Evolutionary conservation across 2,113 vertebrate genomes (phyloP), one percentile per base, ranked within the genome.

Genomic region (Urocolius indicus): DNA sequence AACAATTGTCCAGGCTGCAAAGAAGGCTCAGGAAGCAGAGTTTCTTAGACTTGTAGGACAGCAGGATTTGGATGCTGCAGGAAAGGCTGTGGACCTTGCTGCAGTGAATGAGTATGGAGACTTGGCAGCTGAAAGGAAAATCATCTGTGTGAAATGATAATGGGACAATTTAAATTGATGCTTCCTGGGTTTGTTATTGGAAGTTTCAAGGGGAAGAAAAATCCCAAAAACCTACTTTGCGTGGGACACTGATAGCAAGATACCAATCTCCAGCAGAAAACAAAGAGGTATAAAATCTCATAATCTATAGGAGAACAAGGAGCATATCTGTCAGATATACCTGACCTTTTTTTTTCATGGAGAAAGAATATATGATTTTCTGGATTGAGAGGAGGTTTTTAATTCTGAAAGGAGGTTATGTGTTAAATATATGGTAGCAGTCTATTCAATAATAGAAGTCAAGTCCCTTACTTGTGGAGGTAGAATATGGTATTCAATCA

Each of bases 351-450:
- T n/a, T n/a, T 95, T 93, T 32, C 52, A 43, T 69, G 27, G 88
- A 84, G 69, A 67, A 90, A 89, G 49, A 93, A 95, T 84, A 75
- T 84, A 88, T 76, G 80, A 86, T 89, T 95, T 90, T 92, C 76
- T 90, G 45, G 27, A 69, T 38, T 96, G 90, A 96, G 79, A 90
- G 27, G 24, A 78, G 20, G 49, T 46, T 78, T 90, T 95, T 91
- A 94, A 87, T 91, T 89, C 77, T 93, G 87, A 95, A 89, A 84
- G n/a, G n/a, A 94, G 84, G 85, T 90, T 95, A 90, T 88, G 29
- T 94, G 88, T 90, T 97, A 96, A 96, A 89, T 90, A 92, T 75
- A 96, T 81, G 52, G 61, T 89, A 84, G 83, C 72, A 76, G 17
- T 67, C 79, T 89, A 71, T 80, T 94, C 90, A 90, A 61, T 93